Conservation (phyloP, 2,797 vertebrate species). For the Anniella stebbinsi region DNA sequence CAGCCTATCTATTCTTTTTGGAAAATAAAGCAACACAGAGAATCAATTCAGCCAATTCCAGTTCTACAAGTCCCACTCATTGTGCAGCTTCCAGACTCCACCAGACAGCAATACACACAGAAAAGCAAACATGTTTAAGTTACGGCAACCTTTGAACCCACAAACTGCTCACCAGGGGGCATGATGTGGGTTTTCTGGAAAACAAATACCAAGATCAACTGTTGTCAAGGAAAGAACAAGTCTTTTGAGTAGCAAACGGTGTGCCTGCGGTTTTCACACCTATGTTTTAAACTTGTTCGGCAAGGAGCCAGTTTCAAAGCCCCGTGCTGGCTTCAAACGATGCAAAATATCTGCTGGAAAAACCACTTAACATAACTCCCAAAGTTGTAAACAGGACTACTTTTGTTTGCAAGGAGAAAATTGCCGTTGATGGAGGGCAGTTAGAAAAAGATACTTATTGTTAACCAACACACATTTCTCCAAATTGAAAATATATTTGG, state of each 20-base stretch:
- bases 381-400: constrained; percentile 29
- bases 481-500: background rate
- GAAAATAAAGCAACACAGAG: background rate
- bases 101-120: background rate
- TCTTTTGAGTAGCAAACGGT: constrained; percentile 5
- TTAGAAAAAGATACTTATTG: constrained; percentile 17
- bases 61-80: background rate
- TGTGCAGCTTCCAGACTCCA: background rate
- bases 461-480: background rate
- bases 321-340: background rate
- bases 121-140: constrained; percentile 19
- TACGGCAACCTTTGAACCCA: constrained; percentile 19
- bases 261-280: constrained; percentile 25
- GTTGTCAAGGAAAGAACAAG: background rate
- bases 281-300: background rate
- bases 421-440: background rate
- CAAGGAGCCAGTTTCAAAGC: constrained; percentile 16
- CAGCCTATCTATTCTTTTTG: background rate
- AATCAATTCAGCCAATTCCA: background rate
- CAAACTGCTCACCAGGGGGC: background rate
- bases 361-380: constrained; percentile 20
- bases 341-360: constrained; percentile 24
- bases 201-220: constrained; percentile 10
- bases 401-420: constrained; percentile 14
- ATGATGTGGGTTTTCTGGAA: background rate